Percentiles rank a stretch among this genome's conserved stretches.
Conservation (phyloP, 2,113 vertebrate species). For the Sigmodon hispidus region DNA sequence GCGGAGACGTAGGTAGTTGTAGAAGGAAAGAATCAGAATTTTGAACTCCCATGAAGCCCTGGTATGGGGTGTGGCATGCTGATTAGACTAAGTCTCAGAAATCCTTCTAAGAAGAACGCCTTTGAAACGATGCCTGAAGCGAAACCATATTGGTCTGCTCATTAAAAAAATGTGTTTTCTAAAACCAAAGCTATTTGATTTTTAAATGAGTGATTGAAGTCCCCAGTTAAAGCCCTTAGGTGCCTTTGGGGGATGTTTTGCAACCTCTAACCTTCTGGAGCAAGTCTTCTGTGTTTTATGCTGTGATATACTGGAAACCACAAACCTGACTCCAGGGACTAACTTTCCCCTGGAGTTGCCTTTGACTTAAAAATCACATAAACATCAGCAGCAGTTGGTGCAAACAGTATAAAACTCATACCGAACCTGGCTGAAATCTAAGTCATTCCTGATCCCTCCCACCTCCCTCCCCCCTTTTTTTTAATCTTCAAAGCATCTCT, state of each 20-base stretch:
- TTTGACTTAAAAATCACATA: slow-evolving; percentile 56
- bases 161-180: slow-evolving; percentile 71
- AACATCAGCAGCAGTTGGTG: not conserved
- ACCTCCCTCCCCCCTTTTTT: not conserved
- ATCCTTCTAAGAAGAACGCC: slow-evolving; percentile 27
- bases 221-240: slow-evolving; percentile 63
- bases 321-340: slow-evolving; percentile 46
- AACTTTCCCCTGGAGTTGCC: not conserved
- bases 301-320: slow-evolving; percentile 58
- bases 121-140: slow-evolving; percentile 70
- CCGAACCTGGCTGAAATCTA: not conserved
- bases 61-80: not conserved
- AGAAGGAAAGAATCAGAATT: not conserved
- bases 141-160: slow-evolving; percentile 64
- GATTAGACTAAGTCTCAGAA: slow-evolving; percentile 47
- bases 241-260: slow-evolving; percentile 54
- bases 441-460: not conserved
- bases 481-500: not conserved
- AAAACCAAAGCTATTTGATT: slow-evolving; percentile 72
- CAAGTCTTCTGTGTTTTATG: slow-evolving; percentile 31
- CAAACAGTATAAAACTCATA: not conserved
- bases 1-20: not conserved
- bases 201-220: slow-evolving; percentile 73
- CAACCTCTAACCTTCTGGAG: slow-evolving; percentile 39
- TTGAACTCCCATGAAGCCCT: not conserved